Evolutionary conservation across 2,797 vertebrate genomes (phyloP), one percentile per base, ranked within the genome.

Genomic region (Pangasius macronema): DNA sequence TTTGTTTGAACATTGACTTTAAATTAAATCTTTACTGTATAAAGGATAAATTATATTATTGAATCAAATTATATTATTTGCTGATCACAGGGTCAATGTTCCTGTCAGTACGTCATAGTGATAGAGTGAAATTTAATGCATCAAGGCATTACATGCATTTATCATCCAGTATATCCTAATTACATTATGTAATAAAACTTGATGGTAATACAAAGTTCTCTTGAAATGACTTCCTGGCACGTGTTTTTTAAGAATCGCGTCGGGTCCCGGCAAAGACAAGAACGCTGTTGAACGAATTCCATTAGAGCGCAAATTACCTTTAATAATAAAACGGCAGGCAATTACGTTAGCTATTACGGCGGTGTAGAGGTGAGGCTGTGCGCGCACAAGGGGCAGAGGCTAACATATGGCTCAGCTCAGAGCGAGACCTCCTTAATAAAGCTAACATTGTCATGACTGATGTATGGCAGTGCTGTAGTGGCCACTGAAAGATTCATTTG

Each of bases 321-420:
- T 95, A 96, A 96, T 95, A 95, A 95, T 95, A 95, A 95, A 95
- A 96, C 93, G 95, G 95, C 93, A 93, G 94, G 92, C 94, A 96
- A 95, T 96, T 96, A 95, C 90, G 92, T 93, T 90, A 27, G 90
- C 93, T 92, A 94, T 95, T 95, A 94, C 91, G 90, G 91, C 91
- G 89, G 91, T 89, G 93, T 86, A 87, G 93, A 94, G 94, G 95
- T 95, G 94, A 95, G 92, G 93, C 67, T 61, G 93, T 92, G 94
- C 86, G 91, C 93, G 93, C 92, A 91, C 92, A 92, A 92, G 93
- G 93, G 93, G 92, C 87, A 92, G 92, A 92, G 91, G 92, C 84
- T 87, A 96, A 95, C 93, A 96, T 95, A 95, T 95, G 94, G 95
- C 95, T 93, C 93, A 93, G 93, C 94, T 96, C 94, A 95, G 87